Percentiles rank a stretch among this genome's conserved stretches.
These are phyloP conservation scores for Limosa lapponica DNA, from an alignment of 2,797 vertebrate genomes.

Conservation along the genomic window DNA sequence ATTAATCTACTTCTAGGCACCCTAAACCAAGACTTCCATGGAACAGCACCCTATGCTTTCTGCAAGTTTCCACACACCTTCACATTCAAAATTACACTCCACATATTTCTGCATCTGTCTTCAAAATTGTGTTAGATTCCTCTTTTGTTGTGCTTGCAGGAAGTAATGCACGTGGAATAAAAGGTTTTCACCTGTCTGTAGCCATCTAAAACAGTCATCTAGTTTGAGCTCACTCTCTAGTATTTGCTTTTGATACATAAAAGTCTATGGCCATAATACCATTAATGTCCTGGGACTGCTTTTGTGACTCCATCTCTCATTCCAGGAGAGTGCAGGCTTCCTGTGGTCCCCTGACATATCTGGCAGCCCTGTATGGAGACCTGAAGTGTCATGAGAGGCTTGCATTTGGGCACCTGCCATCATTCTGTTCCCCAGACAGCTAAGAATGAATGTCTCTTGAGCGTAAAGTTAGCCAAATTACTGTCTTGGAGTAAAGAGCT, in stretches of 20 bases:
- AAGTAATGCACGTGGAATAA: background rate
- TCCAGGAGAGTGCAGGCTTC: background rate
- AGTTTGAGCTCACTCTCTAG: rapidly evolving
- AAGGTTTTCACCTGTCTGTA: background rate
- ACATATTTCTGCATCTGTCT: background rate
- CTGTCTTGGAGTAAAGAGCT: background rate
- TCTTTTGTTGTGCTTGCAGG: background rate
- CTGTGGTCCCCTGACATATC: rapidly evolving
- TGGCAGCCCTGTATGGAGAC: background rate
- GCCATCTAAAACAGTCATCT: background rate
- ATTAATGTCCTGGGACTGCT: background rate
- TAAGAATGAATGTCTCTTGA: background rate
- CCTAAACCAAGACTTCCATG: background rate
- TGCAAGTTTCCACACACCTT: background rate
- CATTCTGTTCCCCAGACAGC: background rate
- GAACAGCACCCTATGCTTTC: rapidly evolving
- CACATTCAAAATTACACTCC: background rate
- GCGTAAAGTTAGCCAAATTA: background rate
- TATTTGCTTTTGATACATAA: background rate
- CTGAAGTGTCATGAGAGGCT: background rate
- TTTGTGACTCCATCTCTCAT: background rate
- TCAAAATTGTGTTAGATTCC: background rate
- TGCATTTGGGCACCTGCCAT: background rate
- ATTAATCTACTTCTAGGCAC: background rate
- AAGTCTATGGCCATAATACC: background rate